Conservation (phyloP, 2,888 invertebrate genomes). For the Drosophila lutescens region DNA sequence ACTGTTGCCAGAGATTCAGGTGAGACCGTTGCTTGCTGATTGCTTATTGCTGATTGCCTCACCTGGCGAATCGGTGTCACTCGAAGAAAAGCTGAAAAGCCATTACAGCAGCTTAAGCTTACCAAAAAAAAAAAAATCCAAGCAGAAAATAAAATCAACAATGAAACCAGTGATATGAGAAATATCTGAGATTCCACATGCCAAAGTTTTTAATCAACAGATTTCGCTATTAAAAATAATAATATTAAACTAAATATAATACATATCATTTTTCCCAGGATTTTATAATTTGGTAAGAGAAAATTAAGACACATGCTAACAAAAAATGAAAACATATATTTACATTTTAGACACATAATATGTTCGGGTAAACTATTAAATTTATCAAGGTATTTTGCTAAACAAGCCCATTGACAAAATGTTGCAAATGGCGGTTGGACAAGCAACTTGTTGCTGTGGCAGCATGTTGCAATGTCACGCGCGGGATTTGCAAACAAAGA, state of each 20-base stretch:
- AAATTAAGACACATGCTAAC: background rate
- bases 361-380: background rate
- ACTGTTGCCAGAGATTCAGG: constrained; percentile 20
- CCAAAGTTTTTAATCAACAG: no score
- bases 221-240: no score
- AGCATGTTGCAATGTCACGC: constrained; percentile 36
- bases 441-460: constrained; percentile 38
- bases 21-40: constrained; percentile 10
- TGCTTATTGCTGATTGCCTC: constrained; percentile 19
- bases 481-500: constrained; percentile 23
- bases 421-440: constrained; percentile 39
- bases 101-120: background rate
- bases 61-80: constrained; percentile 50
- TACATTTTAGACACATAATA: background rate
- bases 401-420: constrained; percentile 25
- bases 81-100: background rate
- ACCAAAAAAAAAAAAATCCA: background rate
- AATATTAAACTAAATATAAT: no score
- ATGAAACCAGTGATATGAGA: background rate
- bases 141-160: constrained; percentile 3
- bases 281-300: no score
- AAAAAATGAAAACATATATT: no score
- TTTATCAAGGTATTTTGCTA: constrained; percentile 3
- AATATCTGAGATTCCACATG: no score
- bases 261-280: no score